Evolutionary conservation across 2,797 vertebrate species (phyloP).

Genomic region (Thamnophis elegans): DNA sequence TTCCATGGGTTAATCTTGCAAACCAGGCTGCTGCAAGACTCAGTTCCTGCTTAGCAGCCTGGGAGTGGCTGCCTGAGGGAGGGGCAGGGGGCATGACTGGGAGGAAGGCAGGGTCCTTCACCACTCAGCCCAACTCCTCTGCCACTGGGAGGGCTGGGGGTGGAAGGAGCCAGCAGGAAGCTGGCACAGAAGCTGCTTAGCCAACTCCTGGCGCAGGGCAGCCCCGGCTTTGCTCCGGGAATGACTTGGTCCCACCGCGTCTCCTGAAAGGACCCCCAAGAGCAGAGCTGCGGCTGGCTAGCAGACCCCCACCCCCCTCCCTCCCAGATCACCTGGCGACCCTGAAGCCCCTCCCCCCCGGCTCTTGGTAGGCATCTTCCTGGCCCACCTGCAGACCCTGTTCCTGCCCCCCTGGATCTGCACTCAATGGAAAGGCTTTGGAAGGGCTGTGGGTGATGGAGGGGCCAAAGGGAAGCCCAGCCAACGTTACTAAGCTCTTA

Average conservation of each 20-base stretch:
- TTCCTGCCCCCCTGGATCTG: not conserved
- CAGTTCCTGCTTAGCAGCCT: too few species aligned
- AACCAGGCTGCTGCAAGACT: not conserved
- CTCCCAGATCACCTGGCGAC: not conserved
- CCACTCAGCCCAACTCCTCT: not conserved
- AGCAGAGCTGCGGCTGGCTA: too few species aligned
- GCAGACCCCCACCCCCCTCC: too few species aligned
- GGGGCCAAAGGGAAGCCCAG: not conserved
- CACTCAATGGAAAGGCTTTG: not conserved
- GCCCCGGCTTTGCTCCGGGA: not conserved
- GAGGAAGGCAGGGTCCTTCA: too few species aligned
- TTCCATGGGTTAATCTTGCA: not conserved
- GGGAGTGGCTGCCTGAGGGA: not conserved
- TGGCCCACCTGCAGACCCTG: not conserved
- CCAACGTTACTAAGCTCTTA: not conserved
- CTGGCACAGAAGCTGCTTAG: slow-evolving; percentile 4
- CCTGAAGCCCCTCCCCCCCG: not conserved
- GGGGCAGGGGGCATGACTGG: not conserved
- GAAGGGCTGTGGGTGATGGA: not conserved
- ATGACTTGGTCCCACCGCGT: slow-evolving; percentile 17
- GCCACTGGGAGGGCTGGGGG: not conserved
- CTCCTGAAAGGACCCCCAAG: not conserved
- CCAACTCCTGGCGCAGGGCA: not conserved
- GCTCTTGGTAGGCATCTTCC: not conserved
- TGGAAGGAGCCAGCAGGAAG: not conserved